Conservation (phyloP, 2,797 vertebrate species). For the Spea hammondii region DNA sequence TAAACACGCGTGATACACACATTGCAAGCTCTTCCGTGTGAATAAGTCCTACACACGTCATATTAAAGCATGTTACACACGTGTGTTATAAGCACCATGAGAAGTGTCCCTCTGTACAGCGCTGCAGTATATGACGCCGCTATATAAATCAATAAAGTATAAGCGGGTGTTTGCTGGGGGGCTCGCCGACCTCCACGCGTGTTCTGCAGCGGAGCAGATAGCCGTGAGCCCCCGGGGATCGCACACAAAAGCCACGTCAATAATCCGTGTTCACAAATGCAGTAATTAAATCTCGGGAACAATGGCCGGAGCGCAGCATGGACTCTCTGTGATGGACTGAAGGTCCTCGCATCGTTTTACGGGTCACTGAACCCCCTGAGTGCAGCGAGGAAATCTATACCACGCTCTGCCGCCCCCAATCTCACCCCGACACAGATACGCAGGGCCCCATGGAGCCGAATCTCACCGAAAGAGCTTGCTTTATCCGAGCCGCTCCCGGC, state of each 20-base stretch:
- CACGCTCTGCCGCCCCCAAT: not conserved
- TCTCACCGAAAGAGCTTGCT: too few species aligned
- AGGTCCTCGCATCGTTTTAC: conserved; percentile 27
- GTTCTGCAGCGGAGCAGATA: conserved; percentile 14
- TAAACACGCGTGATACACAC: too few species aligned
- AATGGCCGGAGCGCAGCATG: conserved; percentile 20
- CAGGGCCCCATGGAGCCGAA: too few species aligned
- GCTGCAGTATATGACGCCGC: too few species aligned
- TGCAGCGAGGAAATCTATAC: conserved; percentile 23
- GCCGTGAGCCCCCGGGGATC: conserved; percentile 9
- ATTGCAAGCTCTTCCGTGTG: too few species aligned
- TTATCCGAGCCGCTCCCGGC: too few species aligned
- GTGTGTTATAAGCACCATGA: too few species aligned
- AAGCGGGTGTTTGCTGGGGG: not conserved
- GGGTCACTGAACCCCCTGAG: conserved; percentile 21
- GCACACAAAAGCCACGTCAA: conserved; percentile 18
- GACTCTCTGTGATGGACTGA: conserved; percentile 37
- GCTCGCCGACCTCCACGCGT: not conserved
- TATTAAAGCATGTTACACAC: too few species aligned
- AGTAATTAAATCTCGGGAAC: conserved; percentile 38
- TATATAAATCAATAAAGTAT: too few species aligned
- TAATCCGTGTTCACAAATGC: conserved; percentile 37
- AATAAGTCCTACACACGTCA: too few species aligned
- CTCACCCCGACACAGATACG: not conserved
- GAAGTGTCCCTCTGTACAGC: too few species aligned